Base-by-base conservation (phyloP, 2,888 invertebrate genomes). In the Erpobdella octoculata region DNA sequence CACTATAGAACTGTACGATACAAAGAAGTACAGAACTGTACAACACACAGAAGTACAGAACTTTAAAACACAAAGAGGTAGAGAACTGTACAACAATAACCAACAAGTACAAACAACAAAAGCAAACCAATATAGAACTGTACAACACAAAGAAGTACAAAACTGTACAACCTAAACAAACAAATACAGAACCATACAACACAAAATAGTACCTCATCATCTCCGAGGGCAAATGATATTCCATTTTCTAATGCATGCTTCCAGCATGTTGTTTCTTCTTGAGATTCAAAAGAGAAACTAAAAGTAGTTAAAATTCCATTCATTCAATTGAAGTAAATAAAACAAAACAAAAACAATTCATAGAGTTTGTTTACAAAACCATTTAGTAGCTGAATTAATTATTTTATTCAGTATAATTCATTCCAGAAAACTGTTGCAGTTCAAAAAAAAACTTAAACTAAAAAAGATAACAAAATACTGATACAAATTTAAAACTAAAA, bases 241-340 rank as follows among this genome's bases (percentile, higher is more conserved):
- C 80, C 78, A 58, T 81, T 80, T 61, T 81, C 81, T 31, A 82
- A 78, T 0, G 80, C 80, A 75, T 79, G 78, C 73, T 79, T 80
- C 82, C 82, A 82, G 3, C 75, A 74, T 25, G 77, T 76, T 33
- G 78, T 75, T 41, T 82, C 81, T 12, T 77, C 77, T 0, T 77
- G 77, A 62, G 73, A 78, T 12, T 81, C 80, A 77, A 79, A 81
- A 21, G 76, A 64, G 62, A 81, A 75, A 41, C 81, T 81, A 36
- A 1, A 46, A 46, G 18, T 46, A 46, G 21, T 46, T 46, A 46
- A 18, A 46, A 46, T 46, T 18, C 21, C 5, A 46, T 46, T 46
- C 21, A 2, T n/a, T 46, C 21, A 46, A 46, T 5, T 46, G 5
- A 46, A 46, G 3, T 46, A 5, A 18, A 28, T 2, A 21, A n/a